These are phyloP conservation scores for Oligia strigilis DNA, from an alignment of 2,888 invertebrate genomes.

Conservation along the genomic window DNA sequence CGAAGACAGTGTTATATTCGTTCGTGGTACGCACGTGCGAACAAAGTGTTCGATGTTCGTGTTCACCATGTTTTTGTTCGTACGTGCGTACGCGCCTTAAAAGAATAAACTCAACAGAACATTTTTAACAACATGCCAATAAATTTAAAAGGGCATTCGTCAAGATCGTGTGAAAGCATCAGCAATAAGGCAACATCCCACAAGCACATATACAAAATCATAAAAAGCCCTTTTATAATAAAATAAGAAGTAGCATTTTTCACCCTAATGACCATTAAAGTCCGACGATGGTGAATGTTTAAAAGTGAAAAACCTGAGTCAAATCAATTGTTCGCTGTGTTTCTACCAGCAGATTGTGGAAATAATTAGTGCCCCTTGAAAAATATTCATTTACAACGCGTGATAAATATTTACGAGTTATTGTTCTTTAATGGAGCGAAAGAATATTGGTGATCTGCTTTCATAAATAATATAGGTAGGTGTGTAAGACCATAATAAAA, in stretches of 20 bases:
- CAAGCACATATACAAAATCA: constrained; percentile 54
- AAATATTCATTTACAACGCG: constrained; percentile 88
- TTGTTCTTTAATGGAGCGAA: constrained; percentile 82
- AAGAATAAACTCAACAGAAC: constrained; percentile 20
- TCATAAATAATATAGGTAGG: background rate
- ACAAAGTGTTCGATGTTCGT: too few species aligned
- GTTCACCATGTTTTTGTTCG: too few species aligned
- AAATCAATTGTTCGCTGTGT: constrained; percentile 83
- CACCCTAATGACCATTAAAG: constrained; percentile 76
- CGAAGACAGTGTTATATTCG: too few species aligned
- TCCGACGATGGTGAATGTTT: constrained; percentile 69
- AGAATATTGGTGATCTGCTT: constrained; percentile 74
- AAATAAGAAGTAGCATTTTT: constrained; percentile 69
- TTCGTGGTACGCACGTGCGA: too few species aligned
- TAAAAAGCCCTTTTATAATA: constrained; percentile 58
- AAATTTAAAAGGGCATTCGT: constrained; percentile 45
- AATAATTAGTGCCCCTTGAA: constrained; percentile 89
- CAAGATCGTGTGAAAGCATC: constrained; percentile 59
- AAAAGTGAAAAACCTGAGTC: constrained; percentile 77
- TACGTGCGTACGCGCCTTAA: too few species aligned
- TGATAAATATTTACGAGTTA: constrained; percentile 90
- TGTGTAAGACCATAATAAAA: too few species aligned
- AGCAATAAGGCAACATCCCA: constrained; percentile 36
- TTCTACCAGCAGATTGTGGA: constrained; percentile 82
- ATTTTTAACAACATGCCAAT: constrained; percentile 46